Evolutionary conservation across 2,888 invertebrate genomes (phyloP).

Genomic region (Noctua pronuba): DNA sequence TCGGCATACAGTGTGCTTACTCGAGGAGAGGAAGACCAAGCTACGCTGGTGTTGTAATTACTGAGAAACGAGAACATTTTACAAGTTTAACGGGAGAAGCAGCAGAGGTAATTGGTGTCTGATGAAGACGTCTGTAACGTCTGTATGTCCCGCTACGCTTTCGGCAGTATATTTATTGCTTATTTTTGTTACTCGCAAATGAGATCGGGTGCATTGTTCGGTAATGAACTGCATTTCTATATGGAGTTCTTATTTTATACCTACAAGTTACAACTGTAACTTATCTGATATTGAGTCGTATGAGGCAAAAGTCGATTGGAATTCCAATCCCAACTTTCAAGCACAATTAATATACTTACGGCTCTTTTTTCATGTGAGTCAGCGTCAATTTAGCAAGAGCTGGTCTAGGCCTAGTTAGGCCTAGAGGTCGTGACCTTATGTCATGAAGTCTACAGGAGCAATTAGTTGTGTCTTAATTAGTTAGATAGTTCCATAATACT

Average conservation of each 20-base stretch:
- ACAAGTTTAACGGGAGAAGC: conserved; percentile 70
- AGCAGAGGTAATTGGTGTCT: conserved; percentile 69
- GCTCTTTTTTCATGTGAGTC: background rate
- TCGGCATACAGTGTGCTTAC: background rate
- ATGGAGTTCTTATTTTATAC: conserved; percentile 1
- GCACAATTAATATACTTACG: background rate
- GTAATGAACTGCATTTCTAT: conserved; percentile 30
- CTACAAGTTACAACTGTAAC: background rate
- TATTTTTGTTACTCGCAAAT: conserved; percentile 49
- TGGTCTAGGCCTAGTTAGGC: background rate
- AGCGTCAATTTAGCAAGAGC: background rate
- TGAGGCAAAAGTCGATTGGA: background rate
- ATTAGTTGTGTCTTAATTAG: conserved; percentile 2
- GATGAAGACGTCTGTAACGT: conserved; percentile 67
- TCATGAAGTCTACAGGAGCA: background rate
- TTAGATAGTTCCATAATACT: background rate
- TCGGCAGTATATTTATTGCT: conserved; percentile 58
- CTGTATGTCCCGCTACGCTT: conserved; percentile 60
- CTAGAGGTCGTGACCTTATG: background rate
- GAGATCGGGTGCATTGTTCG: conserved; percentile 46
- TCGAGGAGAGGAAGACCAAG: conserved; percentile 51
- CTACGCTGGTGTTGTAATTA: conserved; percentile 65
- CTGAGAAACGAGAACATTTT: conserved; percentile 69
- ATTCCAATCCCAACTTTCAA: background rate
- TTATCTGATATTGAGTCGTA: background rate